Base-by-base conservation (phyloP, 2,888 invertebrate genomes). In the Drosophila subsilvestris region DNA sequence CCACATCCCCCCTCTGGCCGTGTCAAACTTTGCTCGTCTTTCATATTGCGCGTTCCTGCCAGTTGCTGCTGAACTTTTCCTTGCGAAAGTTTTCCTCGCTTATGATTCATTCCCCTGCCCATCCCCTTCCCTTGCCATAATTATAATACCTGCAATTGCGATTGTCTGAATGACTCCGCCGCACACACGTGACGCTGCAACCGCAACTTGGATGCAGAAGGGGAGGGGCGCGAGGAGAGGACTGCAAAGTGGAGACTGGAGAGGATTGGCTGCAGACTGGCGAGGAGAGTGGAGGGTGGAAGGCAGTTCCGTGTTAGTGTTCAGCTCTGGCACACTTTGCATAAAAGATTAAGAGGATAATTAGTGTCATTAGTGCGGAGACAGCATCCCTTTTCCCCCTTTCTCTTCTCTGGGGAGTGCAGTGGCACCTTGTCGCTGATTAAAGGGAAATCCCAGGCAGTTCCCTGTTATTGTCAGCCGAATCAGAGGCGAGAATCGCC, bases 261-360 rank as follows among this genome's bases (percentile, higher is more conserved):
- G 14, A 9, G 44, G 20, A 51, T n/a, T 50, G 70, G 47, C 37
- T 14, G 37, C 20, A 47, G 18, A 10, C 8, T 22, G 27, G 53
- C 43, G 4, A 37, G 48, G 20, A 20, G 54, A 61, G 14, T n/a
- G 37, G 37, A 14, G 4, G 32, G 42, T 37, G 58, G 10, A 14
- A 56, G 37, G 43, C 60, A 27, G 50, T 25, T 32, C 50, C 42
- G 22, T 27, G 62, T 51, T 48, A 37, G 68, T 50, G 48, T 61
- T 55, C 56, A 60, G 63, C 74, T 73, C 74, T 68, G 58, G 74
- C 72, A 85, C 70, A 79, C 87, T 87, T 87, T 87, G 74, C 86
- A 81, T 83, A 78, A 75, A 71, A 87, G 88, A 83, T 83, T 87
- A 83, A 79, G 80, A 75, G 79, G 78, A 79, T 85, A 87, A 87